A percentile compares a stretch with the other conserved stretches of the same genome.
These are phyloP conservation scores for Carterocephalus palaemon DNA, from an alignment of 2,888 invertebrate species.

Conservation along the genomic window DNA sequence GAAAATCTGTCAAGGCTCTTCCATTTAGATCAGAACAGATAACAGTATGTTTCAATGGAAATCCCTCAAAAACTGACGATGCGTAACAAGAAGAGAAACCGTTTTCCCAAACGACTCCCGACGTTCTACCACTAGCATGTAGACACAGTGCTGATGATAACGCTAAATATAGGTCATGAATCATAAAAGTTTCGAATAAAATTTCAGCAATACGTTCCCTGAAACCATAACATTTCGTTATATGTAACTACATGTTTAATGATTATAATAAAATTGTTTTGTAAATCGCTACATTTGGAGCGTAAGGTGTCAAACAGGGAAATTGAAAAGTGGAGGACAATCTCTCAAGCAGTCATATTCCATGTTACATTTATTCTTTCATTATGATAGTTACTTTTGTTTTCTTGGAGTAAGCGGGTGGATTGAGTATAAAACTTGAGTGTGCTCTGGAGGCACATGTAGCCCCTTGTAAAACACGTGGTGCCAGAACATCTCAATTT, in stretches of 20 bases:
- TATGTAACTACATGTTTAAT: neutral
- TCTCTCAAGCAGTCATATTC: neutral
- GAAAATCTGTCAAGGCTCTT: constrained; percentile 86
- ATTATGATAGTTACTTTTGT: constrained; percentile 67
- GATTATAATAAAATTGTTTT: neutral
- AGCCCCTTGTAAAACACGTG: constrained; percentile 91
- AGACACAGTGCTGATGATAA: constrained; percentile 66
- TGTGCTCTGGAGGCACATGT: constrained; percentile 88
- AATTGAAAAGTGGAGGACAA: neutral
- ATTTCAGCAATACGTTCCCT: constrained; percentile 82
- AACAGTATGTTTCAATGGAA: constrained; percentile 89
- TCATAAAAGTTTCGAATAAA: constrained; percentile 78
- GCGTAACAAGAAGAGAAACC: constrained; percentile 70
- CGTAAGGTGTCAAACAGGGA: neutral
- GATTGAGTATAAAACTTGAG: constrained; percentile 87
- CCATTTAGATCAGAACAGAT: constrained; percentile 91
- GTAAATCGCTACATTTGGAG: neutral
- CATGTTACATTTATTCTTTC: neutral
- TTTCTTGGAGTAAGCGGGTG: constrained; percentile 89
- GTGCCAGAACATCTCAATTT: constrained; percentile 94
- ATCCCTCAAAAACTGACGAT: constrained; percentile 80
- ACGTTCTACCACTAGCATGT: constrained; percentile 73
- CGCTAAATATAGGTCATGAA: constrained; percentile 69
- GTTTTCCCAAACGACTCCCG: constrained; percentile 73
- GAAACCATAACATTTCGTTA: constrained; percentile 34